These are phyloP conservation scores for Bufo gargarizans DNA, from an alignment of 2,113 vertebrate species.

Conservation along the genomic window DNA sequence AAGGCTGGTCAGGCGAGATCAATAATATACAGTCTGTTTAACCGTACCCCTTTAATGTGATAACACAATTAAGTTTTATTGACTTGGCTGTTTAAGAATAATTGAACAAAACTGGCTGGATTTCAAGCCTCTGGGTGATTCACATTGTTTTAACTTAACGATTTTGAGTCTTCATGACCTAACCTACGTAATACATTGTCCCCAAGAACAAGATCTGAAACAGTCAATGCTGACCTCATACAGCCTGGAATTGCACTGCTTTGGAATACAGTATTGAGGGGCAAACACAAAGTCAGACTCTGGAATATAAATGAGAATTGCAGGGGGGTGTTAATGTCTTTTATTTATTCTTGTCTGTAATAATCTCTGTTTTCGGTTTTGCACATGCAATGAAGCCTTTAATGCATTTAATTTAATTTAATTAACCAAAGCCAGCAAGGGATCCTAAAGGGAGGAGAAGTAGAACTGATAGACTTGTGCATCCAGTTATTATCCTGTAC, in stretches of 20 bases:
- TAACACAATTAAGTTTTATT: constrained; percentile 51
- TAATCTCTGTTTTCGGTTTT: neutral
- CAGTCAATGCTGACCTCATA: constrained; percentile 25
- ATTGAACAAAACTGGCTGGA: constrained; percentile 35
- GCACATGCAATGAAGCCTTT: neutral
- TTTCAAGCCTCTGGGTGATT: constrained; percentile 41
- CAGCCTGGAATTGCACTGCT: too few species aligned
- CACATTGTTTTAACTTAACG: constrained; percentile 53
- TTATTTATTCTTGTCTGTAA: neutral
- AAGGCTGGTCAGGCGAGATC: neutral
- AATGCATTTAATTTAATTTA: neutral
- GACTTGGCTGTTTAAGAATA: constrained; percentile 53
- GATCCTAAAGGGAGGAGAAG: too few species aligned
- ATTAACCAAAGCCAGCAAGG: too few species aligned
- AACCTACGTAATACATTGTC: constrained; percentile 44
- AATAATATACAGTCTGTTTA: constrained; percentile 52
- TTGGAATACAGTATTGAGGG: too few species aligned
- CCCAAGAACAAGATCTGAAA: neutral
- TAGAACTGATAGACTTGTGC: too few species aligned
- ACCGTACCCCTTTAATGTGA: constrained; percentile 33
- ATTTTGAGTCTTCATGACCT: constrained; percentile 33
- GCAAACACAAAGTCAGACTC: neutral
- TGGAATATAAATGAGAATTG: neutral
- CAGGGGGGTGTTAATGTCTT: neutral
- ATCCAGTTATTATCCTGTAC: too few species aligned